Evolutionary conservation across 2,113 vertebrate genomes (phyloP).

Genomic region (Lophius piscatorius): DNA sequence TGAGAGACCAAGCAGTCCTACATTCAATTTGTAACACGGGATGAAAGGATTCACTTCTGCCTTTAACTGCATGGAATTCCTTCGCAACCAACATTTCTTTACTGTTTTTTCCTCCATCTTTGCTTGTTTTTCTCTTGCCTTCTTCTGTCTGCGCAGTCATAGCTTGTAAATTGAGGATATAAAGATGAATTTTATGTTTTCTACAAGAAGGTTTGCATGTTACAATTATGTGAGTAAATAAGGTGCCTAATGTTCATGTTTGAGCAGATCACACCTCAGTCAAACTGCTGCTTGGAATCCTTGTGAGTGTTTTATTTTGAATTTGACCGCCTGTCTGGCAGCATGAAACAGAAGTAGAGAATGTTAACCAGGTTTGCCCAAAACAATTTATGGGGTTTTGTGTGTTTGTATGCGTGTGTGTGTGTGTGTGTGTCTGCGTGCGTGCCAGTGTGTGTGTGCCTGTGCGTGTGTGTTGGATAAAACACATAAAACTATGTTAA

Average conservation of each 20-base stretch:
- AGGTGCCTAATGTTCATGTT: slow-evolving; percentile 86
- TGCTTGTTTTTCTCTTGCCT: slow-evolving; percentile 60
- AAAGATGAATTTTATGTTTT: slow-evolving; percentile 63
- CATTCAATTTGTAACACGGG: slow-evolving; percentile 13
- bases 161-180: slow-evolving; percentile 66
- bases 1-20: background rate
- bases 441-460: too few relatives aligned
- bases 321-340: slow-evolving; percentile 26
- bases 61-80: slow-evolving; percentile 50
- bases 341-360: slow-evolving; percentile 4
- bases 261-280: slow-evolving; percentile 77
- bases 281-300: slow-evolving; percentile 60
- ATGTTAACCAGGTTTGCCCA: background rate
- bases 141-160: slow-evolving; percentile 61
- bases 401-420: too few relatives aligned
- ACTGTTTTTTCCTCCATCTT: slow-evolving; percentile 19
- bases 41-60: slow-evolving; percentile 18
- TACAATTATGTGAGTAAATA: slow-evolving; percentile 80
- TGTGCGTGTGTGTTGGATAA: too few relatives aligned
- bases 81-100: slow-evolving; percentile 14
- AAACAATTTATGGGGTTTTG: background rate
- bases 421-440: too few relatives aligned
- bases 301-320: slow-evolving; percentile 14
- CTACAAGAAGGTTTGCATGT: slow-evolving; percentile 85
- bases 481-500: too few relatives aligned